Percentiles rank a stretch among this genome's conserved stretches.
phyloP scores from a whole-genome alignment of 2,113 vertebrate genomes.

The Etia nguti region DNA sequence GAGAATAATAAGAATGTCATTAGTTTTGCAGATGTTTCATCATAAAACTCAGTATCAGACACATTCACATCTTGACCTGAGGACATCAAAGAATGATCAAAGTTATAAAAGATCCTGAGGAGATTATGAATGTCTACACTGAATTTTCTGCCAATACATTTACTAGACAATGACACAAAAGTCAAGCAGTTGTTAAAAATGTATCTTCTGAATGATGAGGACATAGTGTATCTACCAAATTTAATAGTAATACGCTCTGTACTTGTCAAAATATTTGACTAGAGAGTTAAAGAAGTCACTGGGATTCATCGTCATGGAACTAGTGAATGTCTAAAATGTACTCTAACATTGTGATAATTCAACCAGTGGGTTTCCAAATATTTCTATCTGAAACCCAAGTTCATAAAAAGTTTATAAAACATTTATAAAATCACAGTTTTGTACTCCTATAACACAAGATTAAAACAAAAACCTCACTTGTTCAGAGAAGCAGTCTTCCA shows the following conservation, averaged over 20 bases:
- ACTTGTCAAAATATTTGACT: background rate
- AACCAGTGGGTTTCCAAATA: background rate
- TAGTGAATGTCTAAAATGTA: background rate
- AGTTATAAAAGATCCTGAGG: background rate
- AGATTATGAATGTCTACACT: background rate
- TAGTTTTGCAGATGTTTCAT: background rate
- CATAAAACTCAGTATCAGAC: background rate
- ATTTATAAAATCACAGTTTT: background rate
- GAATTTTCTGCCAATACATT: background rate
- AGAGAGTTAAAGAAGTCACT: background rate
- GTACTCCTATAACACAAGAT: background rate
- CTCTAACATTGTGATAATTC: background rate
- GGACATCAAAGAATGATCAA: background rate
- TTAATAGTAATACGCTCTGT: background rate
- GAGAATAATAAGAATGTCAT: background rate
- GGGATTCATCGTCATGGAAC: background rate
- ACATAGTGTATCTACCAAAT: background rate
- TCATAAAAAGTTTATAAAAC: background rate
- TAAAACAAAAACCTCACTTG: constrained; percentile 73
- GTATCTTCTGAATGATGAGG: background rate
- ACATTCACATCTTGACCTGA: background rate
- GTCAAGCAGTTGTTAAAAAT: background rate
- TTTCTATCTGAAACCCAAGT: background rate
- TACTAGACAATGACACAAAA: background rate
- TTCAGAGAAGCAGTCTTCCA: constrained; percentile 96